phyloP scores from a whole-genome alignment of 2,888 invertebrate species.

The Drosophila birchii region DNA sequence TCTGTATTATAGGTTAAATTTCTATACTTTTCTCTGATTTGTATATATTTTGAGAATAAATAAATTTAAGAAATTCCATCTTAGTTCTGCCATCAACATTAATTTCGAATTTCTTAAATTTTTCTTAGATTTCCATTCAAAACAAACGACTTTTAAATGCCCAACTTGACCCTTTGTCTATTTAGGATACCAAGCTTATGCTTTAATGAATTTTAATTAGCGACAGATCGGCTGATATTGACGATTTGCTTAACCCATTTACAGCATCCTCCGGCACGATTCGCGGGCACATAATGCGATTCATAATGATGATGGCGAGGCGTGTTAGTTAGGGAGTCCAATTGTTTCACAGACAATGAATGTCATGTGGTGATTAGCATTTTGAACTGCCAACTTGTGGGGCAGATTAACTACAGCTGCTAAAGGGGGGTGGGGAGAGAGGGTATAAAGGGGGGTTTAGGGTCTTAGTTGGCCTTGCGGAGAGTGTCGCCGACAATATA shows the following conservation, averaged over 20 bases:
- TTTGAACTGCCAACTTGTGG: slow-evolving; percentile 59
- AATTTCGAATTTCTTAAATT: neutral
- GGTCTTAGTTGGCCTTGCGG: neutral
- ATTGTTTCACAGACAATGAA: slow-evolving; percentile 78
- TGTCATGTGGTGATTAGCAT: slow-evolving; percentile 78
- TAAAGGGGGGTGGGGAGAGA: neutral
- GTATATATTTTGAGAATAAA: too few relatives aligned
- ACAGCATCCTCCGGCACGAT: neutral
- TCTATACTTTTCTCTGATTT: too few relatives aligned
- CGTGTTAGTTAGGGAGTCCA: slow-evolving; percentile 64
- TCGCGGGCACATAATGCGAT: slow-evolving; percentile 63
- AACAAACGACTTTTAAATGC: neutral
- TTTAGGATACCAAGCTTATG: neutral
- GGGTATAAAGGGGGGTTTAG: neutral
- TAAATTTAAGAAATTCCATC: too few relatives aligned
- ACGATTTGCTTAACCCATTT: slow-evolving; percentile 12
- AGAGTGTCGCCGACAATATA: slow-evolving; percentile 65
- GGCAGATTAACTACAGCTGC: slow-evolving; percentile 1
- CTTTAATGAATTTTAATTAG: neutral
- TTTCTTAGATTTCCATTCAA: neutral
- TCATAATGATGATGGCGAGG: slow-evolving; percentile 61
- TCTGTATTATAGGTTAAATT: too few relatives aligned
- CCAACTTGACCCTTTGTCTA: too few relatives aligned
- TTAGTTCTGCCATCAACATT: too few relatives aligned
- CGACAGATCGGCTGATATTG: slow-evolving; percentile 8